A percentile compares a stretch with the other conserved stretches of the same genome.
These are phyloP conservation scores for Nothoprocta perdicaria DNA, from an alignment of 2,113 vertebrate genomes.

Conservation along the genomic window DNA sequence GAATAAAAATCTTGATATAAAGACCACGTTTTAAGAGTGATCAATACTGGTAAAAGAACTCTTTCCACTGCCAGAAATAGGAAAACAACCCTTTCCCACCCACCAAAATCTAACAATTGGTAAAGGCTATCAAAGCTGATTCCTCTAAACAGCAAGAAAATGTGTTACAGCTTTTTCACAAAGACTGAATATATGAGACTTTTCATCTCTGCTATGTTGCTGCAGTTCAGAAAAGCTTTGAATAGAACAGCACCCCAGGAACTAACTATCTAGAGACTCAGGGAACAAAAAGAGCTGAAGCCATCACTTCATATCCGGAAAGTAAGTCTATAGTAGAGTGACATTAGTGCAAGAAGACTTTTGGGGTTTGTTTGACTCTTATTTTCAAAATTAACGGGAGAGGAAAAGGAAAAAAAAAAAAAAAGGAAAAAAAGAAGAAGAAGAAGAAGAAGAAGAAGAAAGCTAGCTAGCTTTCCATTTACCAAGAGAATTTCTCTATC, in stretches of 20 bases:
- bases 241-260: fast-evolving
- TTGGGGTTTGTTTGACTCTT: neutral
- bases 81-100: no score
- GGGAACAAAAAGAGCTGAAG: fast-evolving
- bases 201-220: neutral
- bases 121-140: neutral
- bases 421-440: neutral
- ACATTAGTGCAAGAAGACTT: fast-evolving
- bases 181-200: neutral
- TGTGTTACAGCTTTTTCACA: neutral
- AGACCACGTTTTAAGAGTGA: neutral
- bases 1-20: neutral
- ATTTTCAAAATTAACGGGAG: neutral
- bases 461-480: neutral
- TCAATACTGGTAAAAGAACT: neutral
- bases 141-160: neutral
- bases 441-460: neutral
- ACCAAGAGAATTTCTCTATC: neutral
- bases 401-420: neutral
- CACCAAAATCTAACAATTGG: neutral
- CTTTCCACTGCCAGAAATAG: no score
- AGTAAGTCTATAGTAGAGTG: neutral
- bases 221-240: neutral
- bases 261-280: neutral
- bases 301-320: neutral